Base-by-base conservation (phyloP, 2,888 invertebrate species). In the Troglohyphantes excavatus region DNA sequence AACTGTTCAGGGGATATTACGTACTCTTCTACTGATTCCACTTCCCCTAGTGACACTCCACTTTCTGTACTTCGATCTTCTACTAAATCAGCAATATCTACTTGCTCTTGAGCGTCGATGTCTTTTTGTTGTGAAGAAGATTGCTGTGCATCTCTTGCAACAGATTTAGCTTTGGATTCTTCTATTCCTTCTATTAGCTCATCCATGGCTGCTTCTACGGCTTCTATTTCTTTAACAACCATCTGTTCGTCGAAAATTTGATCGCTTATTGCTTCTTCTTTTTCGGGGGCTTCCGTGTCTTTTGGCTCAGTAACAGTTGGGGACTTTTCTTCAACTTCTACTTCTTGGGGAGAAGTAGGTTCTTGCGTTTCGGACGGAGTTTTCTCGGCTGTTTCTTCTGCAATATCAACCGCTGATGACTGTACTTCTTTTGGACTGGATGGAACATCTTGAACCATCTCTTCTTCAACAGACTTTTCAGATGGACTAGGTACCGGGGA, bases 161-260 rank as follows among this genome's bases (percentile, higher is more conserved):
- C n/a, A 1, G 61, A 13, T 63, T 86, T 82, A 17, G 21, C 65
- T 21, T 82, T 78, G 0, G 73, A 68, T 43, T 89, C 88, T 67
- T 67, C 84, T n/a, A 79, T 73, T 63, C 84, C 90, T 82, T 90
- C 90, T 17, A 90, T 90, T 9, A 90, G 61, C 63, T 87, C 90
- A 82, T 90, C 90, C 13, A 87, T 78, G 7, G 90, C 86, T 29
- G 86, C 87, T 68, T 90, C 87, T 19, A 90, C 90, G 9, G 87
- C 87, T 68, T 90, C 87, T 39, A 90, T 87, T 87, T 90, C 90
- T 76, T 87, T 87, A 2, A 87, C 87, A 29, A 87, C 82, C 87
- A 82, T 87, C 72, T 90, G 86, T 33, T 90, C 90, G 26, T 90
- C 90, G 27, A 79, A 53, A 65, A 87, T 43, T 53, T 53, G 17